These are phyloP conservation scores for Pseudanteris insignis DNA, from an alignment of 2,888 invertebrate species.

Conservation along the genomic window DNA sequence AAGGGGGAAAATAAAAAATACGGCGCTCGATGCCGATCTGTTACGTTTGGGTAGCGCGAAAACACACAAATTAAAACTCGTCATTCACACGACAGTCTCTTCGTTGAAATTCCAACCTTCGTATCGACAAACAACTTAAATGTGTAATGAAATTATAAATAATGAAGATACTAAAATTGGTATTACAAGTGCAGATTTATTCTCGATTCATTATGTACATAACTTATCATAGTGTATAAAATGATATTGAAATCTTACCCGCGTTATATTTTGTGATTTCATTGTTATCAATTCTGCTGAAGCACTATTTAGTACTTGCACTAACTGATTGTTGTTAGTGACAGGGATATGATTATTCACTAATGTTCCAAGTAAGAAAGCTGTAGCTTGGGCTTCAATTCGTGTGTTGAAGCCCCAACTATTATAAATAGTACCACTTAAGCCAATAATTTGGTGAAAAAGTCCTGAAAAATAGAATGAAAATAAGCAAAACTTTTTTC, in stretches of 20 bases:
- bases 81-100: constrained; percentile 12
- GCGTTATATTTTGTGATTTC: too few species aligned
- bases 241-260: too few species aligned
- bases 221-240: too few species aligned
- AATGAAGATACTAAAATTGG: too few species aligned
- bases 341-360: constrained; percentile 8
- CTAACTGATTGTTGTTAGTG: not conserved
- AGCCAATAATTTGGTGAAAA: constrained; percentile 7
- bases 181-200: too few species aligned
- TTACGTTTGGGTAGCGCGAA: constrained; percentile 11
- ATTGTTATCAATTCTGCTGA: too few species aligned
- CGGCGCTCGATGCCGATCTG: too few species aligned
- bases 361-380: not conserved
- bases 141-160: constrained; percentile 1
- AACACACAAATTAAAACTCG: constrained; percentile 17
- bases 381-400: not conserved
- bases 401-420: constrained; percentile 8
- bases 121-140: not conserved
- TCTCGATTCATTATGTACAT: too few species aligned
- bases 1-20: too few species aligned
- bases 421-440: constrained; percentile 16
- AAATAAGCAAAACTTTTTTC: not conserved
- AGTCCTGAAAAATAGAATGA: constrained; percentile 6
- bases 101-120: constrained; percentile 11
- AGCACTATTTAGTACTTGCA: constrained; percentile 1